Evolutionary conservation across 2,888 invertebrate genomes (phyloP).

Genomic region (Euzetes globulus): DNA sequence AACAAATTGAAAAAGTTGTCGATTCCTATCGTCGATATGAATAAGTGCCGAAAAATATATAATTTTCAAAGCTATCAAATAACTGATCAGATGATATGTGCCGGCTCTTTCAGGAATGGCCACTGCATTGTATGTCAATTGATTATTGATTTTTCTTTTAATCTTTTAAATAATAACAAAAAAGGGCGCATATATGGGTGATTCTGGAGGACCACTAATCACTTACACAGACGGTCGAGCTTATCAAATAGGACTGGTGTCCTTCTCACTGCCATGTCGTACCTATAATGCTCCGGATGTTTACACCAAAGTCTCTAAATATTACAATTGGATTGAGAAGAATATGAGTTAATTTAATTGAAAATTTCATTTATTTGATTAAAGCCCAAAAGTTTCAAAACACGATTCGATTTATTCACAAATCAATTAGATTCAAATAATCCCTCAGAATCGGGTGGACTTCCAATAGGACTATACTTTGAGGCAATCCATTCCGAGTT

Average conservation of each 20-base stretch:
- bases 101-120: constrained; percentile 32
- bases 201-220: constrained; percentile 31
- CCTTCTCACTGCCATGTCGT: constrained; percentile 34
- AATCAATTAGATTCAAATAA: neutral
- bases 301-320: constrained; percentile 23
- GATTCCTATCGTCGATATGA: constrained; percentile 31
- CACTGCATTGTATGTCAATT: constrained; percentile 24
- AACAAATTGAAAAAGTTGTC: constrained; percentile 20
- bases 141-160: neutral
- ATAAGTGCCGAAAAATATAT: constrained; percentile 22
- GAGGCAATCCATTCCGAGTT: neutral
- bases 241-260: constrained; percentile 31
- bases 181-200: constrained; percentile 34
- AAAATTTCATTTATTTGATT: neutral
- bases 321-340: constrained; percentile 29
- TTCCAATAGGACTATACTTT: neutral
- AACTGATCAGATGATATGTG: constrained; percentile 32
- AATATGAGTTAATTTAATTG: neutral
- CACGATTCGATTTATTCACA: neutral
- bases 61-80: constrained; percentile 18
- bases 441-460: neutral
- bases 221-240: constrained; percentile 24
- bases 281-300: constrained; percentile 29
- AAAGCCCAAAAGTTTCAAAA: too few relatives aligned
- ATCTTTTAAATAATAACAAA: neutral